Evolutionary conservation across 2,797 vertebrate species (phyloP), one percentile per base, ranked within the genome.

Genomic region (Oreochromis mossambicus): DNA sequence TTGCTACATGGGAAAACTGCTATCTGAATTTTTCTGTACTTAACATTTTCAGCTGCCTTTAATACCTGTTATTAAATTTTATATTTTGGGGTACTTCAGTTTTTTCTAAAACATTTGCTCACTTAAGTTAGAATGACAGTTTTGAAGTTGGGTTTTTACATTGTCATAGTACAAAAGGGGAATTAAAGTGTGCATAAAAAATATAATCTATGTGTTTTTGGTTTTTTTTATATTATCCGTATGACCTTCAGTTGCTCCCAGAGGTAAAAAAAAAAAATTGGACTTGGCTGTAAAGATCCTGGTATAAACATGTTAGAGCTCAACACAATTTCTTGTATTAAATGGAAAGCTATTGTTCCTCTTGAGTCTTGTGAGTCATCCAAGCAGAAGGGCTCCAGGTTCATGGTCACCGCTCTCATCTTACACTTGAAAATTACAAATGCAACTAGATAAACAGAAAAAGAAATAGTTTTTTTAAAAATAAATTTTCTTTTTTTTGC

Each of bases 271-370:
- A 61, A 21, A 54, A 46, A 36, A 36, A 63, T 13, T 78, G 50
- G 56, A 70, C 34, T 70, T 75, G 36, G 78, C 51, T 75, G 41
- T 80, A 83, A 89, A 84, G 38, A 82, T 83, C 78, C 79, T 76
- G 56, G 81, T 86, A 58, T 83, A 84, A 84, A 77, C 84, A 63
- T 81, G 68, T 78, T 82, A 77, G 54, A 79, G 73, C 48, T 85
- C 81, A 76, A 41, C 79, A 52, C 81, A 79, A 51, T 89, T 81
- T 82, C 56, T 86, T 80, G 46, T 84, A 89, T 91, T 87, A 87
- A 87, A 90, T 87, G 85, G 83, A 92, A 92, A 83, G 51, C 56
- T 81, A 55, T 77, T 54, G 85, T 87, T 77, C 54, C 81, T 89
- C 56, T 38, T 36, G 79, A 91, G 82, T 81, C 51, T 80, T 73